Conservation (phyloP, 2,113 vertebrate species). For the Chroicocephalus ridibundus region DNA sequence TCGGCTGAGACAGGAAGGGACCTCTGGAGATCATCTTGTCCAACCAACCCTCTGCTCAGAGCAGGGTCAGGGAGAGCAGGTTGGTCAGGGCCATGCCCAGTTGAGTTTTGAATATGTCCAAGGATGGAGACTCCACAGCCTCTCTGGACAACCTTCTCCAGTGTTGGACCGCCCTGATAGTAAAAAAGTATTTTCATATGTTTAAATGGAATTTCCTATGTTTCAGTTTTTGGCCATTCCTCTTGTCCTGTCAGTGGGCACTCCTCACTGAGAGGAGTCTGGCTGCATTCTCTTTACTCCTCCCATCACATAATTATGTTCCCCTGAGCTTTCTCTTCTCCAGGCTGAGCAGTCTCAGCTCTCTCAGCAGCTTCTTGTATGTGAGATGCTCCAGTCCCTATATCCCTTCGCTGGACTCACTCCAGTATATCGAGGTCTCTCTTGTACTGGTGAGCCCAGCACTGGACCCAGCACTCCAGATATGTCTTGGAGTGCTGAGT, state of each 20-base stretch:
- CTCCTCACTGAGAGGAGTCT: neutral
- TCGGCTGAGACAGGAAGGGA: neutral
- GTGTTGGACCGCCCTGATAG: neutral
- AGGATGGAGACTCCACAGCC: neutral
- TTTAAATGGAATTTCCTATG: neutral
- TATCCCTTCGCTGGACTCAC: neutral
- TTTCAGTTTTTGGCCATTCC: neutral
- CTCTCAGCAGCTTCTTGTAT: neutral
- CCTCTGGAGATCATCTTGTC: neutral
- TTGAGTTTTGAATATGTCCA: neutral
- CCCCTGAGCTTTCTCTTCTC: neutral
- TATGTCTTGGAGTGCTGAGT: neutral
- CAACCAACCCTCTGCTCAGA: neutral
- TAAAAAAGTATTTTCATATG: neutral
- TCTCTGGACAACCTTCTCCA: neutral
- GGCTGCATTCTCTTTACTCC: neutral
- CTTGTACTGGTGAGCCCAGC: neutral
- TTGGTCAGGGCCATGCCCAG: neutral
- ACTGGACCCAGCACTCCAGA: neutral
- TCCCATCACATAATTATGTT: neutral
- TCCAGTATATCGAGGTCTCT: neutral
- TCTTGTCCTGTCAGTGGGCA: neutral
- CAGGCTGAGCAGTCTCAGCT: neutral
- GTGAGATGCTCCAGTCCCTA: neutral
- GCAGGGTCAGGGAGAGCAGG: neutral